Evolutionary conservation across 2,888 invertebrate species (phyloP), one percentile per base, ranked within the genome.

Genomic region (Harpalus rufipes): DNA sequence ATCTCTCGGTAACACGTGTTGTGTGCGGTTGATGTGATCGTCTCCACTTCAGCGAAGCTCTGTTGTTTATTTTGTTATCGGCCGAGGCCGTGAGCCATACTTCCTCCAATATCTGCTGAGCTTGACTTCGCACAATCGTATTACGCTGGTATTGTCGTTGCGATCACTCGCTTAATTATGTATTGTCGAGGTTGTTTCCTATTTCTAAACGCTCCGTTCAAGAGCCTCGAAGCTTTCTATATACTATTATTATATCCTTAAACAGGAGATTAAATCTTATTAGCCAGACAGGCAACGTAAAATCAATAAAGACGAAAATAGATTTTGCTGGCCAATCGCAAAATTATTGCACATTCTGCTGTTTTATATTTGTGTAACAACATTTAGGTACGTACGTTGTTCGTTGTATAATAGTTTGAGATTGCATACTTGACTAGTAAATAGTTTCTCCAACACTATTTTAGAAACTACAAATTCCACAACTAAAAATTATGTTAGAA

Each of bases 61-160:
- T 56, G 44, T 74, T 74, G 74, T 74, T 16, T 74, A 39, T 44
- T 74, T 41, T 74, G 74, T 44, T 74, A 74, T 44, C 21, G 51
- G 44, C 51, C 21, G 18, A 25, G 21, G 18, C 63, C 63, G 63
- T 21, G 25, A 18, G 16, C 59, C 59, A 61, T 18, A 18, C 7
- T 18, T 61, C 16, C 59, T 61, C 59, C 16, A 61, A 63, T 63
- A 21, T 63, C 63, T 63, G 10, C 25, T 25, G 18, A 63, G 25
- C 21, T 63, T 63, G 25, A 63, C 21, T 63, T 63, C 63, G 21
- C 63, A 21, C 63, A 4, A 18, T 63, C 63, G 25, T 63, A 63
- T 63, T 63, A 63, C 21, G 44, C 44, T 4, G 6, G 18, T 63
- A 63, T 63, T 63, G 63, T 63, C 63, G 25, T 12, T 74, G 74